Evolutionary conservation across 2,797 vertebrate genomes (phyloP), one percentile per base, ranked within the genome.

Genomic region (Gymnothorax reevesii): DNA sequence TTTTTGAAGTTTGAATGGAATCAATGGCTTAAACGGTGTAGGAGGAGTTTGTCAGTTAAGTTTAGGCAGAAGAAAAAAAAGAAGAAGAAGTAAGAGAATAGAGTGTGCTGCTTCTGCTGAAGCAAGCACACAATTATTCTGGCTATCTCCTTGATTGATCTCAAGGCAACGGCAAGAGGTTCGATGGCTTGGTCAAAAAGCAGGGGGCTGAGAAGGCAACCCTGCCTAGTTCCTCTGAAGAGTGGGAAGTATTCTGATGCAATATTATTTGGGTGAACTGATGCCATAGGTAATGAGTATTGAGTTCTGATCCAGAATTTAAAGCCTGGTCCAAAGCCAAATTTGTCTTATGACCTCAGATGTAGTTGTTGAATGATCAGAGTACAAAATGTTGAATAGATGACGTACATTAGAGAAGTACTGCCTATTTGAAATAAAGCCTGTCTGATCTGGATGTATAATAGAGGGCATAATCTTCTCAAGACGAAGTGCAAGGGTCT

Each of bases 121-220:
- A n/a, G n/a, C n/a, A n/a, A n/a, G n/a, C n/a, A n/a, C n/a, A n/a
- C n/a, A n/a, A n/a, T 57, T 5, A 86, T 27, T 7, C 85, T 57
- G 2, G 5, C 6, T 3, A 87, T 52, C 17, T 42, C 10, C 7
- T 22, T 17, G 2, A 22, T 17, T 4, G 9, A 7, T 10, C 69
- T 12, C 25, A 87, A 13, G 12, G 55, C 55, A 20, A 86, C 33
- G 12, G 85, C 13, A 9, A 86, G 75, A 33, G 57, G 85, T 25
- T 80, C 57, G 10, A 82, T 86, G 4, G 85, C 73, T 3, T 84
- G 4, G 22, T 79, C 71, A 84, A 87, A 87, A 0, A 87, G 12
- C 0, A 82, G 22, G 15, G 79, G 85, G 15, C 25, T 49, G 17
- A 85, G 57, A 8, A 7, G 7, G 9, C 57, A 83, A 3, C 57